These are phyloP conservation scores for Trematomus loennbergii DNA, from an alignment of 2,113 vertebrate genomes.

Conservation along the genomic window DNA sequence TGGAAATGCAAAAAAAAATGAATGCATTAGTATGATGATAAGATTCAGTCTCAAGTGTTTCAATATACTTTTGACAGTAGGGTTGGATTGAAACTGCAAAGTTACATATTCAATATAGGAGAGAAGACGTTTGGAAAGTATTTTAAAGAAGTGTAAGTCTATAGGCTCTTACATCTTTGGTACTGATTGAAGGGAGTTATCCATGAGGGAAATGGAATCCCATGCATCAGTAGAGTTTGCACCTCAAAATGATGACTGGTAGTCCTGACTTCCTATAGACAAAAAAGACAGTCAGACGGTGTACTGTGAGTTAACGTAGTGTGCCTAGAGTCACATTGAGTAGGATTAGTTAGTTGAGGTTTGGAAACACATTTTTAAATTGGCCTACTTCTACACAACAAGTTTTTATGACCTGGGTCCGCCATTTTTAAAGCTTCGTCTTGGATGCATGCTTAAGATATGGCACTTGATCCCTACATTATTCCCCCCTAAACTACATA, in stretches of 20 bases:
- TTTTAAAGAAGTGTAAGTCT: neutral
- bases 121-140: conserved; percentile 2
- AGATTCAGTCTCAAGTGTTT: neutral
- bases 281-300: neutral
- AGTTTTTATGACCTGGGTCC: too few relatives aligned
- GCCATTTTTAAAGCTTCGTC: too few relatives aligned
- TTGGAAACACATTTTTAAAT: too few relatives aligned
- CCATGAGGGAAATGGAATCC: conserved; percentile 24
- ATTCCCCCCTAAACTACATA: too few relatives aligned
- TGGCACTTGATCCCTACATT: too few relatives aligned
- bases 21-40: neutral
- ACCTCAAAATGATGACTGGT: neutral
- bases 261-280: neutral
- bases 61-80: neutral
- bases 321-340: too few relatives aligned
- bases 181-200: conserved; percentile 1
- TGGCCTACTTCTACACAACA: too few relatives aligned
- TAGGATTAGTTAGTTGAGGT: too few relatives aligned
- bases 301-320: neutral
- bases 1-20: neutral
- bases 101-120: neutral
- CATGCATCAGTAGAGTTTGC: conserved; percentile 13
- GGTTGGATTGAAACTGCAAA: conserved; percentile 15
- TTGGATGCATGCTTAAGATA: too few relatives aligned
- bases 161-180: conserved; percentile 4